Conservation (phyloP, 2,113 vertebrate species). For the Pituophis catenifer region DNA sequence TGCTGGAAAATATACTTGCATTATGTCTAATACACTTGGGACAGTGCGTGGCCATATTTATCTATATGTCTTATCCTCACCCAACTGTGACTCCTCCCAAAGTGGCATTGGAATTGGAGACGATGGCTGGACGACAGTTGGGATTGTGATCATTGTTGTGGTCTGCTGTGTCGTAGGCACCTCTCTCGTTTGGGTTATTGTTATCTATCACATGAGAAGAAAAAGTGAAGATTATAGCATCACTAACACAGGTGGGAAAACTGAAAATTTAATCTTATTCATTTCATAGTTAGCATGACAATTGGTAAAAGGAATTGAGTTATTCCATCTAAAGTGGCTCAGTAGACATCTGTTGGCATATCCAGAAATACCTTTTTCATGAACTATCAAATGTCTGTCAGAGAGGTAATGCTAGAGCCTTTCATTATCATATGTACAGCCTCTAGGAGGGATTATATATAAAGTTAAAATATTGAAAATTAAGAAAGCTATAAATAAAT, state of each 20-base stretch:
- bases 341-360: background rate
- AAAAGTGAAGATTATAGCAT: slow-evolving; percentile 81
- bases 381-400: fast-evolving
- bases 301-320: background rate
- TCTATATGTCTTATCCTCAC: slow-evolving; percentile 73
- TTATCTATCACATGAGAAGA: slow-evolving; percentile 83
- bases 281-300: background rate
- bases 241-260: slow-evolving; percentile 74
- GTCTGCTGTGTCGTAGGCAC: slow-evolving; percentile 82
- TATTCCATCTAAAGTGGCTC: background rate
- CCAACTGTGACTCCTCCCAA: slow-evolving; percentile 77
- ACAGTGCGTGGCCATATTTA: slow-evolving; percentile 80
- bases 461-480: background rate
- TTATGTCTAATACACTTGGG: slow-evolving; percentile 80
- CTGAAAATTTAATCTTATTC: background rate
- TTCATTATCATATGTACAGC: background rate
- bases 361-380: background rate
- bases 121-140: slow-evolving; percentile 77
- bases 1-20: slow-evolving; percentile 80
- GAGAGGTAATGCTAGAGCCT: background rate
- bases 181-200: slow-evolving; percentile 80
- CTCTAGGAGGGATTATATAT: background rate
- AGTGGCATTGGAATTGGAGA: slow-evolving; percentile 65
- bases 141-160: slow-evolving; percentile 80
- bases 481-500: background rate